Evolutionary conservation across 2,797 vertebrate species (phyloP).

Genomic region (Emydoidea blandingii): DNA sequence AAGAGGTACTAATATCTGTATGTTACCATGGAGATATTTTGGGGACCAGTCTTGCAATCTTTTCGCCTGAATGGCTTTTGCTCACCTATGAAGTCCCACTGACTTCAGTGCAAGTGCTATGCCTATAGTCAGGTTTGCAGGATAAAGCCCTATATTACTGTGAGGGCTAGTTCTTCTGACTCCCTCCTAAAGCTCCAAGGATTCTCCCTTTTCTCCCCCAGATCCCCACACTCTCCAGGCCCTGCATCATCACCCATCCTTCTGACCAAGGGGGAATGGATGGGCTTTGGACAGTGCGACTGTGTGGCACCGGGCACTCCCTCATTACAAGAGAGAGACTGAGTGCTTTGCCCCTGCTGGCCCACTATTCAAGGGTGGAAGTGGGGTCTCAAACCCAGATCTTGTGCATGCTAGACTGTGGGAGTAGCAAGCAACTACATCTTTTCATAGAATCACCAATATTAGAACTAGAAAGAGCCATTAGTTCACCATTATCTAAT

Average conservation of each 20-base stretch:
- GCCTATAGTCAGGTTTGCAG: background rate
- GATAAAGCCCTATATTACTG: background rate
- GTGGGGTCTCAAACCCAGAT: background rate
- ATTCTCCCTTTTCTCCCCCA: background rate
- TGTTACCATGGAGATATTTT: background rate
- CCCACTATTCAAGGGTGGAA: background rate
- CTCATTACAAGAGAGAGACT: background rate
- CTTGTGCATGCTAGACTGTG: background rate
- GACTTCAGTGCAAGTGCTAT: background rate
- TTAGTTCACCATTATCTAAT: background rate
- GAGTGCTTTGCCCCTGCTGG: background rate
- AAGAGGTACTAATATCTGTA: background rate
- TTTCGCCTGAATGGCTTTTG: background rate
- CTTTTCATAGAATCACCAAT: background rate
- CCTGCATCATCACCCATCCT: background rate
- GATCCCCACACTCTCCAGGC: background rate
- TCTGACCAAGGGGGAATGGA: background rate
- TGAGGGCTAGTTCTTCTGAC: background rate
- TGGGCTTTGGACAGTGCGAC: background rate
- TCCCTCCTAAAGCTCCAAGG: background rate
- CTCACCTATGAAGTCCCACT: accelerated
- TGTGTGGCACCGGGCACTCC: background rate
- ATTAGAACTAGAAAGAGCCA: background rate
- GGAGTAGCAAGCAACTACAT: background rate
- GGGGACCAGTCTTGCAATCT: slow-evolving; percentile 15